Evolutionary conservation across 2,113 vertebrate species (phyloP), one percentile per base, ranked within the genome.

Genomic region (Ageneiosus marmoratus): DNA sequence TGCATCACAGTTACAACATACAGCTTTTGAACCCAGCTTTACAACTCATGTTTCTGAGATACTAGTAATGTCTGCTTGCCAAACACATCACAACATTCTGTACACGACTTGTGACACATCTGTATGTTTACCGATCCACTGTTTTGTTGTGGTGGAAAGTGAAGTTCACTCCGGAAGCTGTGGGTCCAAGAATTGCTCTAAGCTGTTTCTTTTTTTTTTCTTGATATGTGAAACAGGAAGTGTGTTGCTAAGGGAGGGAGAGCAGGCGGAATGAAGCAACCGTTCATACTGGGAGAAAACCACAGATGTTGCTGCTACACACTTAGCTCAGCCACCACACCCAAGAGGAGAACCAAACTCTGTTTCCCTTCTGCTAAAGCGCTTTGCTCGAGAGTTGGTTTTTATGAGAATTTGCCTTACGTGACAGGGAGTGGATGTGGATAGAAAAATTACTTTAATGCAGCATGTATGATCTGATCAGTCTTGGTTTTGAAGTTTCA

Each of bases 271-370:
- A 86, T 73, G 81, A 73, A 70, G 82, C 60, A 65, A 86, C 87
- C 88, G 89, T 88, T 81, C 41, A 73, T 86, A 92, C 89, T 82
- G 89, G 89, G 88, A 92, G 91, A 92, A 92, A 88, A 90, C 91
- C 91, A 81, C 92, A 94, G 92, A 44, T 60, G 76, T 77, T 77
- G 53, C 93, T 94, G 92, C 86, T 88, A 87, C 89, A 86, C 90
- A 53, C 69, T 89, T 88, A 89, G 90, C 88, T 89, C 86, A 87
- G 91, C 87, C 85, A 69, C 91, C 93, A 93, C 93, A 92, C 92
- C 92, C 93, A 90, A 10, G 87, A 83, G 89, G 89, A 92, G 88
- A 88, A 86, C 82, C 88, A 84, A 80, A 15, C 60, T 88, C 87
- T 92, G 91, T 94, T 92, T 87, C 34, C 53, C 51, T 44, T 78